Conservation (phyloP, 1,140 invertebrate genomes). For the Aricia agestis region DNA sequence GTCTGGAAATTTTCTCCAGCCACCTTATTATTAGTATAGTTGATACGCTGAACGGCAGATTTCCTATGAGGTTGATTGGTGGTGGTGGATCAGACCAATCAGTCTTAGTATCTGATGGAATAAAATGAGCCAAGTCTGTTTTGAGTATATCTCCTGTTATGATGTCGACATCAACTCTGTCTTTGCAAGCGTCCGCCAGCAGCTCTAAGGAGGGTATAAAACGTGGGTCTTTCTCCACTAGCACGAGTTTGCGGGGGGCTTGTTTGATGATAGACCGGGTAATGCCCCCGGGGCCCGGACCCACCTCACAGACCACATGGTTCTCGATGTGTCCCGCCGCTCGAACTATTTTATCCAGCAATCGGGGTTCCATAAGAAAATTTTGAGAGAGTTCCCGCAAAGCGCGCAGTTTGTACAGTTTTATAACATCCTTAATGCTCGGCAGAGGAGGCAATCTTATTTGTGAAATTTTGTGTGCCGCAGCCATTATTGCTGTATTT, state of each 20-base stretch:
- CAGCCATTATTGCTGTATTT: slow-evolving; percentile 74
- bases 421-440: slow-evolving; percentile 91
- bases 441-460: slow-evolving; percentile 90
- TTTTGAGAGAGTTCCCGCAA: slow-evolving; percentile 96
- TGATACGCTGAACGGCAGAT: slow-evolving; percentile 97
- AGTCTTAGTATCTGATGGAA: slow-evolving; percentile 78
- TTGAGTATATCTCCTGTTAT: slow-evolving; percentile 91
- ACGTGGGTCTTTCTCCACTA: slow-evolving; percentile 95
- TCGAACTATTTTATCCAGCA: slow-evolving; percentile 91
- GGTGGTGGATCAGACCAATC: slow-evolving; percentile 81
- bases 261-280: slow-evolving; percentile 92
- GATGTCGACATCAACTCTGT: slow-evolving; percentile 82
- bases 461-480: slow-evolving; percentile 43
- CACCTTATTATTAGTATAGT: slow-evolving; percentile 95
- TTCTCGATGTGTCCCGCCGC: slow-evolving; percentile 83
- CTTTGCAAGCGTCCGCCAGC: slow-evolving; percentile 82
- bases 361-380: slow-evolving; percentile 92
- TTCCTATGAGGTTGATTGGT: slow-evolving; percentile 93
- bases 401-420: slow-evolving; percentile 92
- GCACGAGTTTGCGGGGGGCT: slow-evolving; percentile 83
- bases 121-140: slow-evolving; percentile 84
- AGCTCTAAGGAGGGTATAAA: slow-evolving; percentile 92
- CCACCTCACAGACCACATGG: slow-evolving; percentile 92
- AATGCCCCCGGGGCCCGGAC: slow-evolving; percentile 96
- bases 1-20: slow-evolving; percentile 87